Percentiles rank a stretch among this genome's conserved stretches.
Conservation (phyloP, 2,888 invertebrate genomes). For the Anthrax anthrax region DNA sequence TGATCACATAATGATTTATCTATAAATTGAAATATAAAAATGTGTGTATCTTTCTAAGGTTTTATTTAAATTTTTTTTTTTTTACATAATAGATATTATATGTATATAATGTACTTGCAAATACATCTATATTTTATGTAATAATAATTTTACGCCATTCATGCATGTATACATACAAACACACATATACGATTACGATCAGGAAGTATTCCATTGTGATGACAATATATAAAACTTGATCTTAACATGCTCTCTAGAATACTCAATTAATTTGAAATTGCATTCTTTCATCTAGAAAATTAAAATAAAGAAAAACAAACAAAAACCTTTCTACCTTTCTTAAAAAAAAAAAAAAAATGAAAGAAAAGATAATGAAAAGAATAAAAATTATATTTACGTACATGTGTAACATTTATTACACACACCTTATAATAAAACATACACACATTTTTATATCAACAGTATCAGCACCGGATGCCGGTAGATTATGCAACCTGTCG, state of each 20-base stretch:
- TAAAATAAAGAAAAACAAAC: too few species aligned
- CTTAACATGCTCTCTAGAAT: not conserved
- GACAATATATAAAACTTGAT: not conserved
- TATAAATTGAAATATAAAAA: not conserved
- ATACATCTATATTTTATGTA: too few species aligned
- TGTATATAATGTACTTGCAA: too few species aligned
- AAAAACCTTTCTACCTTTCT: not conserved
- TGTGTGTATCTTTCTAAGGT: too few species aligned
- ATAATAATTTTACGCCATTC: too few species aligned
- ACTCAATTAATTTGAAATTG: not conserved
- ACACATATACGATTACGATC: not conserved
- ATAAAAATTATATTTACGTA: too few species aligned
- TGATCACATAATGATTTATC: not conserved
- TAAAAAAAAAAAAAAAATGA: not conserved
- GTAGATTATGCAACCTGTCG: conserved; percentile 6
- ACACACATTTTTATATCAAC: too few species aligned
- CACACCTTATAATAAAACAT: too few species aligned
- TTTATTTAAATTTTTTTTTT: too few species aligned
- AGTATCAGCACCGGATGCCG: conserved; percentile 3
- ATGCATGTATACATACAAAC: too few species aligned
- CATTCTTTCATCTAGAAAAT: not conserved
- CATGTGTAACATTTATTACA: too few species aligned
- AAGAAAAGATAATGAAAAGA: not conserved
- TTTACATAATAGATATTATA: too few species aligned
- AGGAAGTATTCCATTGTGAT: not conserved